Conservation (phyloP, 2,888 invertebrate species). For the Onthophagus sagittarius region DNA sequence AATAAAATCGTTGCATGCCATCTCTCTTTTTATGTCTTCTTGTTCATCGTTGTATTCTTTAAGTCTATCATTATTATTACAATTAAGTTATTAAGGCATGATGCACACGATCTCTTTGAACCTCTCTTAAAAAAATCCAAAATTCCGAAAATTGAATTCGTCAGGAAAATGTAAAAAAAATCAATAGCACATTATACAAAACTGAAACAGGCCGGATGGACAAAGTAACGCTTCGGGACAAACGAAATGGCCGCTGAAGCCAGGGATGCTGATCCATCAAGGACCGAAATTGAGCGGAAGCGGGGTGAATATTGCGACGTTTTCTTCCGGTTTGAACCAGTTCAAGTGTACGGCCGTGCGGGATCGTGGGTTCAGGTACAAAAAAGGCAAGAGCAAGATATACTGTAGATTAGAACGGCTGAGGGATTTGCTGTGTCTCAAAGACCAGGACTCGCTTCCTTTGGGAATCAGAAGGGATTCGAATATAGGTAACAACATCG, state of each 20-base stretch:
- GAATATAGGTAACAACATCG: slow-evolving; percentile 47
- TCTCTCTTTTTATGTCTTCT: neutral
- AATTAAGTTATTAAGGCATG: neutral
- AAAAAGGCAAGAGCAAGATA: slow-evolving; percentile 41
- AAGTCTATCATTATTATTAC: neutral
- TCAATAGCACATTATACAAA: neutral
- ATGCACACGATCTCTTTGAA: neutral
- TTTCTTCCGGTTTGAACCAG: slow-evolving; percentile 35
- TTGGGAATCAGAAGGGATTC: slow-evolving; percentile 49
- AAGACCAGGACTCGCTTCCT: slow-evolving; percentile 45
- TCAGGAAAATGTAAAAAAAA: neutral
- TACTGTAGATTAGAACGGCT: slow-evolving; percentile 40
- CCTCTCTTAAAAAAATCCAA: neutral
- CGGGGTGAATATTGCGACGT: slow-evolving; percentile 36
- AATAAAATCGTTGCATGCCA: neutral
- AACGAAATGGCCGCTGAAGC: slow-evolving; percentile 81
- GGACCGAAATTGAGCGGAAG: slow-evolving; percentile 72
- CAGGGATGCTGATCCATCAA: slow-evolving; percentile 83
- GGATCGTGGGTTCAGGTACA: slow-evolving; percentile 34
- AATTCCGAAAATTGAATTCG: neutral
- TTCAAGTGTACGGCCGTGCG: slow-evolving; percentile 38
- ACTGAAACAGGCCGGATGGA: slow-evolving; percentile 48
- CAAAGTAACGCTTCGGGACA: slow-evolving; percentile 40
- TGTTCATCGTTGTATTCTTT: neutral
- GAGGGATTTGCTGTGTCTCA: slow-evolving; percentile 41